Base-by-base conservation (phyloP, 1,140 invertebrate genomes). In the Pectinophora gossypiella region DNA sequence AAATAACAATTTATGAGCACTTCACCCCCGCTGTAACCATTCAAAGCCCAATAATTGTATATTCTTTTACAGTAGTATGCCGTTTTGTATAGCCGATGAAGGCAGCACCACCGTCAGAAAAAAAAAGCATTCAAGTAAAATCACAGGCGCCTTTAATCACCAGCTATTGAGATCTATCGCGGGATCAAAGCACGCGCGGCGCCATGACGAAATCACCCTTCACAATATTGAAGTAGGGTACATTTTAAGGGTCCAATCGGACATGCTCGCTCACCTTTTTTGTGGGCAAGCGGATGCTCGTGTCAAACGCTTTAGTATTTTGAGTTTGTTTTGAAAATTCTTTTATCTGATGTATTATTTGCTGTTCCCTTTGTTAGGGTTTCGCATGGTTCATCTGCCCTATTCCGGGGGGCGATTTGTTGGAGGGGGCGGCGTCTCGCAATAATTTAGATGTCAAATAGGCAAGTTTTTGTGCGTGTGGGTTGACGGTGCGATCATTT, bases 251-350 rank as follows among this genome's bases (percentile, higher is more conserved):
- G 64, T 65, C 44, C 61, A 59, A 72, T 80, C 72, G 60, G 75
- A 71, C 65, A 73, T 69, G 72, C 71, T 66, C 54, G 23, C 19
- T 61, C 55, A 55, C 54, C 57, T 84, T 86, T 86, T 86, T 86
- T 86, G 74, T 72, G 59, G 52, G 47, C 63, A 49, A 86, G 76
- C 84, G 84, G 84, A 87, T 87, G 84, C 81, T 84, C 81, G 78
- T 85, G 84, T 87, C 81, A 87, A 87, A 83, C 81, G 81, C 81
- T 82, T 85, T 77, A 81, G 81, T 85, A 85, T 87, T 84, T 87
- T 79, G 84, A 87, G 80, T 87, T 87, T 87, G 84, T 87, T 87
- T 87, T 87, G 82, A 87, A 87, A 87, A 87, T 85, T 85, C 81
- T 87, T 87, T 87, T 87, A 85, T 85, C 73, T 78, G 73, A 82